Evolutionary conservation across 1,140 invertebrate species (phyloP), one percentile per base, ranked within the genome.

Genomic region (Caenorhabditis brenneri): DNA sequence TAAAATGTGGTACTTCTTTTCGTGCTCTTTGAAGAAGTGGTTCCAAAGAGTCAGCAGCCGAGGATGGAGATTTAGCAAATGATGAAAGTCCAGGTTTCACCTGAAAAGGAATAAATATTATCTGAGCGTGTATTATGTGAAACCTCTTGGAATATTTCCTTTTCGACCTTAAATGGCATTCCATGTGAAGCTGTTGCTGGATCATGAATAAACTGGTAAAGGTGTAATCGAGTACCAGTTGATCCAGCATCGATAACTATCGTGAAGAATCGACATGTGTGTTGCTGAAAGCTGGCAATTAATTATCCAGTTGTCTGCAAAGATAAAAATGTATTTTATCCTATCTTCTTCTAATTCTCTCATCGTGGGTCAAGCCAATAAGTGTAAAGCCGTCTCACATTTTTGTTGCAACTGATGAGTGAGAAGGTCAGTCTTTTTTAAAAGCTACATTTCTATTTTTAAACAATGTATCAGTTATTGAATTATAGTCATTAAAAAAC

Each of bases 161-260:
- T 93, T 83, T 95, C 94, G 12, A 96, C 90, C 48, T 95, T 92
- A 85, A 95, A 91, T 87, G 93, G 93, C 39, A 93, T 93, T 87
- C 94, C 94, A 91, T 91, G 69, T 69, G 87, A 85, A 9, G 36
- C 65, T 46, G 88, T 95, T 94, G 9, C 85, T 31, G 65, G 65
- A 86, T 87, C 83, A 81, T 87, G 85, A 29, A 83, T 88, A 91
- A 98, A 98, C 85, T 94, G 94, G 90, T 96, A 98, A 0, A 96
- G 95, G 86, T 97, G 92, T 15, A 98, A 93, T 83, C 97, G 93
- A 65, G 95, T 95, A 0, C 96, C 97, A 0, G 97, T 98, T 29
- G 95, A 97, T 16, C 97, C 97, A 1, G 96, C 96, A 92, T 99
- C 97, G 83, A 98, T 95, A 55, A 98, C 94, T n/a, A 97, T 94